Percentiles rank a stretch among this genome's conserved stretches.
Evolutionary conservation across 2,797 vertebrate genomes (phyloP).

Genomic region (Brotula barbata): DNA sequence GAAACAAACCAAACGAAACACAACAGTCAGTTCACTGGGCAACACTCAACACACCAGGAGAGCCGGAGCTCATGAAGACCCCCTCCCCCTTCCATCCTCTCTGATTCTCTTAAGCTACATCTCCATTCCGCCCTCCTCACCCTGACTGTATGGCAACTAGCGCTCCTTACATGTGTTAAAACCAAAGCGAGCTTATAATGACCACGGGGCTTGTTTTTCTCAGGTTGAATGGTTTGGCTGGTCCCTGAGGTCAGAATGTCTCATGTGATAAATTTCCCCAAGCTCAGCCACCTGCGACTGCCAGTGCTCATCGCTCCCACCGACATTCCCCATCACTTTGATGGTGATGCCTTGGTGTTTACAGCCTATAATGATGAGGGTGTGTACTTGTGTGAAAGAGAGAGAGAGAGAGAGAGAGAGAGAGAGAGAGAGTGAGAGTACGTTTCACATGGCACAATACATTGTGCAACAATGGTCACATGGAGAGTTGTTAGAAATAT

Average conservation of each 20-base stretch:
- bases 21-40: conserved; percentile 43
- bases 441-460: conserved; percentile 7
- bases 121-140: conserved; percentile 6
- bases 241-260: conserved; percentile 61
- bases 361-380: conserved; percentile 39
- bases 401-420: conserved; percentile 1
- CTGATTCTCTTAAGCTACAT: not conserved
- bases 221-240: conserved; percentile 38
- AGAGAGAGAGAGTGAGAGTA: not conserved
- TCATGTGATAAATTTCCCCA: conserved; percentile 47
- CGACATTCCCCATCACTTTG: not conserved
- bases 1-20: conserved; percentile 41
- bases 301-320: conserved; percentile 33
- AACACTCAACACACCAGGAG: conserved; percentile 16
- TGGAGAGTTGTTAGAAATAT: not conserved
- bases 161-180: conserved; percentile 10
- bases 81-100: not conserved
- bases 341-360: conserved; percentile 46
- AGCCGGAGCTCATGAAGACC: conserved; percentile 1
- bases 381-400: conserved; percentile 6
- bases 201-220: conserved; percentile 77
- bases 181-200: conserved; percentile 43
- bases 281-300: conserved; percentile 59
- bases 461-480: not conserved
- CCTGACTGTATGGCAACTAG: not conserved